These are phyloP conservation scores for Tethya wilhelma DNA, from an alignment of 37 sponge, comb jelly and placozoan genomes.

Conservation along the genomic window DNA sequence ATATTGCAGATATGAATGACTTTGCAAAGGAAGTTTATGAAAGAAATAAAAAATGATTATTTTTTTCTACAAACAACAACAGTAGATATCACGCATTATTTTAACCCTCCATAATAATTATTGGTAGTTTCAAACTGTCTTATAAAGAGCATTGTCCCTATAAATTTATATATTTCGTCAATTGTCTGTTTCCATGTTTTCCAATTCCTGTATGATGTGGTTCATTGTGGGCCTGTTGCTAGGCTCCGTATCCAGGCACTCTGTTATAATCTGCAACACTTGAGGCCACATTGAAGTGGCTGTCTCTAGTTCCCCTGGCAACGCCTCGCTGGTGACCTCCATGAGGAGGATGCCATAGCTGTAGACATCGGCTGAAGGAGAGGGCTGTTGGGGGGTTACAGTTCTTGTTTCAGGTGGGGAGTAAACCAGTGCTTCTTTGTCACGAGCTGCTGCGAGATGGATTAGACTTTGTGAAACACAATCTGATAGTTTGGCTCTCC, in stretches of 20 bases:
- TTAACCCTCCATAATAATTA: too few species aligned
- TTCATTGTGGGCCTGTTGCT: slow-evolving; percentile 4
- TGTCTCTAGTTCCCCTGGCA: neutral
- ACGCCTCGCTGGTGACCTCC: slow-evolving; percentile 19
- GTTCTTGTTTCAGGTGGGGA: slow-evolving; percentile 65
- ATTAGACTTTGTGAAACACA: slow-evolving; percentile 59
- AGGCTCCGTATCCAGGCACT: neutral
- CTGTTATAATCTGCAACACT: neutral
- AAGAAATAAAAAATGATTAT: too few species aligned
- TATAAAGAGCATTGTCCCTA: too few species aligned
- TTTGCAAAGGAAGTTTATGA: too few species aligned
- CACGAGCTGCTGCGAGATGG: slow-evolving; percentile 6
- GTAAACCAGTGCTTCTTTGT: slow-evolving; percentile 60
- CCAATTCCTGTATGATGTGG: neutral
- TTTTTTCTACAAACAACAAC: too few species aligned
- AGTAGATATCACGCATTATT: too few species aligned
- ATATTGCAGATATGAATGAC: too few species aligned
- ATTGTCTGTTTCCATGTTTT: too few species aligned
- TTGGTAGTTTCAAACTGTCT: too few species aligned
- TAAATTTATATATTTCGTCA: too few species aligned
- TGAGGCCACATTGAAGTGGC: neutral
- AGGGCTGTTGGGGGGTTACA: neutral
- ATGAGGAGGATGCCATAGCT: slow-evolving; percentile 65
- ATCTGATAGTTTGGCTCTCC: slow-evolving; percentile 80
- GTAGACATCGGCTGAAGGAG: slow-evolving; percentile 64